phyloP scores from a whole-genome alignment of 2,113 vertebrate genomes.

The Galeopterus variegatus region DNA sequence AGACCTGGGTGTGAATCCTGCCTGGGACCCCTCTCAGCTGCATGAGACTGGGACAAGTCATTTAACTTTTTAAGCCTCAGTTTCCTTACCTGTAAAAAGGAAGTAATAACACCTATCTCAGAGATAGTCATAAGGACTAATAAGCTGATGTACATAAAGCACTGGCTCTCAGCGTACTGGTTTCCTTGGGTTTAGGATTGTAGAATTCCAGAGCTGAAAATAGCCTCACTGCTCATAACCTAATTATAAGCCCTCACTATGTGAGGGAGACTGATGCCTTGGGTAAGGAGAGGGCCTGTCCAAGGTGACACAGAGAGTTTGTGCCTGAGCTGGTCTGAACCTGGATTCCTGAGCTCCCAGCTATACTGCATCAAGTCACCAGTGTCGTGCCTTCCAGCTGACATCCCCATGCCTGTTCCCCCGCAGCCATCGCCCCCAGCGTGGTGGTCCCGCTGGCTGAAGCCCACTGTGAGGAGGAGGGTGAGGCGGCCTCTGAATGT shows the following conservation, averaged over 20 bases:
- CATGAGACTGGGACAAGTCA: background rate
- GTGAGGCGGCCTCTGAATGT: slow-evolving; percentile 90
- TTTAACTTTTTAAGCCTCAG: background rate
- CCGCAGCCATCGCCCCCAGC: slow-evolving; percentile 89
- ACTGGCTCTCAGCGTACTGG: rapidly evolving
- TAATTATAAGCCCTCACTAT: background rate
- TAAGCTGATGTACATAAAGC: rapidly evolving
- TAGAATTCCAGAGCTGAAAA: background rate
- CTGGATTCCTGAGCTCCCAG: background rate
- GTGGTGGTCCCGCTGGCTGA: slow-evolving; percentile 89
- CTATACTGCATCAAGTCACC: rapidly evolving
- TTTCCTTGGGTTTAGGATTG: background rate
- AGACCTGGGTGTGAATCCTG: background rate
- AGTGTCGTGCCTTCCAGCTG: rapidly evolving
- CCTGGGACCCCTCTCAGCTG: background rate
- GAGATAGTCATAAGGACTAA: background rate
- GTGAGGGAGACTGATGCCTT: background rate
- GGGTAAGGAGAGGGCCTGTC: background rate
- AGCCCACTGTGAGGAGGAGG: slow-evolving; percentile 86
- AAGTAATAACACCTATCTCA: background rate
- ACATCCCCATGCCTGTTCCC: background rate
- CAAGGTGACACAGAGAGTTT: background rate
- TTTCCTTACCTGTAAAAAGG: background rate
- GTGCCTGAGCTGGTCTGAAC: background rate
- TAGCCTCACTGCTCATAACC: background rate